Percentiles rank a stretch among this genome's conserved stretches.
Conservation (phyloP, 2,797 vertebrate species). For the Monodelphis domestica region DNA sequence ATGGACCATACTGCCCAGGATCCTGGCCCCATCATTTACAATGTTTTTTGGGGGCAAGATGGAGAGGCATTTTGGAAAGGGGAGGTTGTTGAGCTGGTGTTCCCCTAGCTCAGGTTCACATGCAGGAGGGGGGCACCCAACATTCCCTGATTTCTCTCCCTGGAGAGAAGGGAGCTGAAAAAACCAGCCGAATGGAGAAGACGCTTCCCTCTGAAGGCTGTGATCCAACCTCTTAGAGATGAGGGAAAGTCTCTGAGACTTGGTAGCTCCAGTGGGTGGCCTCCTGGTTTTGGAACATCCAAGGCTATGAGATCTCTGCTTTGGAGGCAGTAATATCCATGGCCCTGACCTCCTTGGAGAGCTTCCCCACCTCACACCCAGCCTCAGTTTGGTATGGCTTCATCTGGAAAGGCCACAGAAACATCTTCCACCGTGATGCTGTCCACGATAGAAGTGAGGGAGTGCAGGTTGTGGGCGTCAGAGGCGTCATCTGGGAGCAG, state of each 20-base stretch:
- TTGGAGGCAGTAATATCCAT: neutral
- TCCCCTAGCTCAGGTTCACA: conserved; percentile 39
- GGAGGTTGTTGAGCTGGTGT: conserved; percentile 65
- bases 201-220: neutral
- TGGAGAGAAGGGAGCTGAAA: conserved; percentile 41
- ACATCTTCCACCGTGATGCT: conserved; percentile 91
- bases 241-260: conserved; percentile 28
- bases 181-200: conserved; percentile 20
- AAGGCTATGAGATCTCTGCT: conserved; percentile 21
- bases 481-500: conserved; percentile 89
- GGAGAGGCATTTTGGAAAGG: conserved; percentile 13
- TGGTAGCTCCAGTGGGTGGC: conserved; percentile 30
- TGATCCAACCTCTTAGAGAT: neutral
- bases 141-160: conserved; percentile 54
- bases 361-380: neutral
- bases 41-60: neutral
- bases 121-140: conserved; percentile 42
- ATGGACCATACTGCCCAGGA: neutral
- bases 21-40: conserved; percentile 21
- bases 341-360: conserved; percentile 19
- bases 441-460: conserved; percentile 95
- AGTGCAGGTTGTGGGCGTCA: conserved; percentile 92
- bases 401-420: conserved; percentile 86
- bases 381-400: conserved; percentile 85
- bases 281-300: conserved; percentile 27